phyloP scores from a whole-genome alignment of 2,113 vertebrate genomes.

The Lamprologus ornatipinnis region DNA sequence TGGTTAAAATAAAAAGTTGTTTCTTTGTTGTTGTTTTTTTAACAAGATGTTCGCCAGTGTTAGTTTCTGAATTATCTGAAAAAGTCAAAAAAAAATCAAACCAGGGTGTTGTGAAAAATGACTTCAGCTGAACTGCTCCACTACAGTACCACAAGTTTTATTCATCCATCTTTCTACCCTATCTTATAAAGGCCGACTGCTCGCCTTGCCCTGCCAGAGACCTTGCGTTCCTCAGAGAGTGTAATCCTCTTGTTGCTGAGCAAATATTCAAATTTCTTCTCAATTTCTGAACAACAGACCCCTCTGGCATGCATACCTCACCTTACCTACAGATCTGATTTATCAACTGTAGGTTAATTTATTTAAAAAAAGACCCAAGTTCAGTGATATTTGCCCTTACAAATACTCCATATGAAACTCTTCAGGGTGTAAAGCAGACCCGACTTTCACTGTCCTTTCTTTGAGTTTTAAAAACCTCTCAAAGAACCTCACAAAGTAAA shows the following conservation, averaged over 20 bases:
- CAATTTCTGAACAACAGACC: neutral
- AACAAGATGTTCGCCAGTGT: neutral
- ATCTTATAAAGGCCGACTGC: neutral
- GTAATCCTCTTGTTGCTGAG: neutral
- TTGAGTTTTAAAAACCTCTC: neutral
- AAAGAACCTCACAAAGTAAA: neutral
- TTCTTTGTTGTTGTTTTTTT: neutral
- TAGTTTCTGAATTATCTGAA: neutral
- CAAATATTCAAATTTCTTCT: neutral
- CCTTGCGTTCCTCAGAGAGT: neutral
- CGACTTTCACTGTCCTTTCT: neutral
- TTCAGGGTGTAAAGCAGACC: neutral
- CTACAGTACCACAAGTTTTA: neutral
- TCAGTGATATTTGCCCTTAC: neutral
- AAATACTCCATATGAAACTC: neutral
- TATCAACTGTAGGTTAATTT: neutral
- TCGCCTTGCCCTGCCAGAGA: neutral
- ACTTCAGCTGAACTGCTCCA: neutral
- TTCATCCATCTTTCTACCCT: neutral
- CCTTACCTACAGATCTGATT: neutral
- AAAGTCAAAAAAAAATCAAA: neutral
- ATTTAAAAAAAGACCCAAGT: rapidly evolving
- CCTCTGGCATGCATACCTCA: neutral
- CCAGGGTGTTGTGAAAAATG: neutral
- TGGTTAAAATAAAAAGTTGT: neutral